Evolutionary conservation across 2,113 vertebrate species (phyloP).

Genomic region (Sinocyclocheilus rhinocerous): DNA sequence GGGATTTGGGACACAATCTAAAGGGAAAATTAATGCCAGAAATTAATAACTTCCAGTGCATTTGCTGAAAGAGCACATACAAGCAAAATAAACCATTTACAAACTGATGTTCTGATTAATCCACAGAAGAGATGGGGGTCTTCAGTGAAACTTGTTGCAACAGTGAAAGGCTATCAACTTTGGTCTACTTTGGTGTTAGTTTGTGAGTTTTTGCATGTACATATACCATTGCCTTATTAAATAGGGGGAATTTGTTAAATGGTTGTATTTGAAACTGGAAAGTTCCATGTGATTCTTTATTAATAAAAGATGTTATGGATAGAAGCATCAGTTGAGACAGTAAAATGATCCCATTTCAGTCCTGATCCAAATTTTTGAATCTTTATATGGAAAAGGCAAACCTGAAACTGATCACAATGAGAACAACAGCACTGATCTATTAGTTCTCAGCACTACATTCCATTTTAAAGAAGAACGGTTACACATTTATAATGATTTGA

Average conservation of each 20-base stretch:
- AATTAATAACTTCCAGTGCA: slow-evolving; percentile 27
- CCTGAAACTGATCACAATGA: not conserved
- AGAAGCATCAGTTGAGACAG: not conserved
- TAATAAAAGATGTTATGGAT: not conserved
- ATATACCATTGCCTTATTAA: not conserved
- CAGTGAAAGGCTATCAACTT: slow-evolving; percentile 20
- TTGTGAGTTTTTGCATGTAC: not conserved
- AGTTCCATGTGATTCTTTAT: not conserved
- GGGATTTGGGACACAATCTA: slow-evolving; percentile 26
- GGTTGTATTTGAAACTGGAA: not conserved
- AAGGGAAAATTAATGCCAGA: slow-evolving; percentile 37
- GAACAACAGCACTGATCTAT: not conserved
- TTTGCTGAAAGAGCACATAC: slow-evolving; percentile 33
- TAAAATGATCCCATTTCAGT: not conserved
- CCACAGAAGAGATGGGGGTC: not conserved
- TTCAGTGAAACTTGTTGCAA: slow-evolving; percentile 23
- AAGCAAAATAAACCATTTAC: not conserved
- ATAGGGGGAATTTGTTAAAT: not conserved
- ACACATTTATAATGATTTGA: not conserved
- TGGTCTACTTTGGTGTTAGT: not conserved
- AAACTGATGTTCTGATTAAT: slow-evolving; percentile 10
- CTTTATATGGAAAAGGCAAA: not conserved
- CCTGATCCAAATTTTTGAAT: not conserved
- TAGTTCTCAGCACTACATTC: no score
- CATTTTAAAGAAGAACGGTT: no score